These are phyloP conservation scores for Poecilobothrus nobilitatus DNA, from an alignment of 2,888 invertebrate species.

Conservation along the genomic window DNA sequence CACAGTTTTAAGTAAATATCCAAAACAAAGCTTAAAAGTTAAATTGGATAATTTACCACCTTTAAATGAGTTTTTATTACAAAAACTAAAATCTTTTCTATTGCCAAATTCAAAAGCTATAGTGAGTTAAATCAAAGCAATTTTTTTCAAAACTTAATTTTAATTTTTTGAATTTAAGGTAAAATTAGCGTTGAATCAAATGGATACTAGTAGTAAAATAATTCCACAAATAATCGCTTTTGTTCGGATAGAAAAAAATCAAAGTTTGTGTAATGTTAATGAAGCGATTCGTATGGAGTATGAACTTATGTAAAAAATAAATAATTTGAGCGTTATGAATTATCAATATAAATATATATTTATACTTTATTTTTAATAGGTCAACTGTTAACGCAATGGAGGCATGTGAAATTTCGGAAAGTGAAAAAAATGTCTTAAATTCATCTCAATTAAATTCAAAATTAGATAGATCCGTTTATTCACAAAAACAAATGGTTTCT, in stretches of 20 bases:
- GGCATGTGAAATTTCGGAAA: neutral
- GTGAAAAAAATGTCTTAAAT: neutral
- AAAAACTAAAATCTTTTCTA: conserved; percentile 52
- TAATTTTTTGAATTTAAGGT: no score
- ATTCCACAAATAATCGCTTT: conserved; percentile 55
- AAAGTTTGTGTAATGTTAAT: conserved; percentile 61
- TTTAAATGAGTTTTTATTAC: conserved; percentile 46
- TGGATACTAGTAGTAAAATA: conserved; percentile 28
- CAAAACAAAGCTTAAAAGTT: conserved; percentile 52
- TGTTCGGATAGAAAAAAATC: conserved; percentile 56
- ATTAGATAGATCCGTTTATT: no score
- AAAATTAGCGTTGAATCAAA: conserved; percentile 17
- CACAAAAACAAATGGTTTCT: no score
- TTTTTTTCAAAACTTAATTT: no score
- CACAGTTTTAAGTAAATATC: conserved; percentile 50
- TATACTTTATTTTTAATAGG: no score
- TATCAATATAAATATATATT: neutral
- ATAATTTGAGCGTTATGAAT: neutral
- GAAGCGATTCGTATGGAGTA: conserved; percentile 57
- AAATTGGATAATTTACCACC: conserved; percentile 52
- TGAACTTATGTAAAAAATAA: conserved; percentile 40
- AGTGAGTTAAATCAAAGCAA: conserved; percentile 26
- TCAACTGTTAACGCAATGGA: no score
- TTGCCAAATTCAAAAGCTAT: conserved; percentile 45
- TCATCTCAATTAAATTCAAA: conserved; percentile 19